Conservation (phyloP, 2,113 vertebrate species). For the human (Homo sapiens) region DNA sequence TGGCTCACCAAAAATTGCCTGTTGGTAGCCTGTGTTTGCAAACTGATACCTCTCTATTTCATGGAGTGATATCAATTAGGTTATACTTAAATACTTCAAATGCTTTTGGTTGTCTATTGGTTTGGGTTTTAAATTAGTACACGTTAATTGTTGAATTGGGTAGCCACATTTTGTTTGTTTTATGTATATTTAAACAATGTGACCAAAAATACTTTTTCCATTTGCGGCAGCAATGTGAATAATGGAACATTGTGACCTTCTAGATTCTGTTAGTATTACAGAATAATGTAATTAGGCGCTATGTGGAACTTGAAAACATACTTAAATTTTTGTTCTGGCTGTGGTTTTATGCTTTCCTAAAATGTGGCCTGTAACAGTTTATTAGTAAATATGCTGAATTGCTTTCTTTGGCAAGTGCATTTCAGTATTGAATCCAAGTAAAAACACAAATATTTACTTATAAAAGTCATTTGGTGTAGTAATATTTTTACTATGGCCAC, state of each 20-base stretch:
- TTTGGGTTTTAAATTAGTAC: conserved; percentile 60
- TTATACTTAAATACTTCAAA: conserved; percentile 52
- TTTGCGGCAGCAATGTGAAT: conserved; percentile 42
- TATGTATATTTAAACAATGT: conserved; percentile 9
- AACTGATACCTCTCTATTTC: not conserved
- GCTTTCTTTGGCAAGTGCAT: conserved; percentile 78
- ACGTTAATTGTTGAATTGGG: conserved; percentile 61
- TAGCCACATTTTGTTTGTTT: conserved; percentile 34
- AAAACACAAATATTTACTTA: conserved; percentile 79
- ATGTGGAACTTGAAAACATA: conserved; percentile 59
- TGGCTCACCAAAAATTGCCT: conserved; percentile 49
- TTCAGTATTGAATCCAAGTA: conserved; percentile 75
- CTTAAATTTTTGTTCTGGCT: conserved; percentile 62
- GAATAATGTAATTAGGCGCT: conserved; percentile 56
- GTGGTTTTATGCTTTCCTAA: conserved; percentile 74
- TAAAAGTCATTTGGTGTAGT: conserved; percentile 71
- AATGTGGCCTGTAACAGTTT: conserved; percentile 60
- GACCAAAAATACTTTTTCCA: conserved; percentile 58
- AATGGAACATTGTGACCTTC: conserved; percentile 35
- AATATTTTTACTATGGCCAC: conserved; percentile 67
- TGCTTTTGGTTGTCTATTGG: conserved; percentile 51
- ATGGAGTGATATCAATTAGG: conserved; percentile 25
- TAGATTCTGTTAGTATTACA: conserved; percentile 51
- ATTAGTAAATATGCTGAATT: conserved; percentile 74
- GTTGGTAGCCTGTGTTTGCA: conserved; percentile 47